Evolutionary conservation across 2,888 invertebrate genomes (phyloP), one percentile per base, ranked within the genome.

Genomic region (Thelaira solivaga): DNA sequence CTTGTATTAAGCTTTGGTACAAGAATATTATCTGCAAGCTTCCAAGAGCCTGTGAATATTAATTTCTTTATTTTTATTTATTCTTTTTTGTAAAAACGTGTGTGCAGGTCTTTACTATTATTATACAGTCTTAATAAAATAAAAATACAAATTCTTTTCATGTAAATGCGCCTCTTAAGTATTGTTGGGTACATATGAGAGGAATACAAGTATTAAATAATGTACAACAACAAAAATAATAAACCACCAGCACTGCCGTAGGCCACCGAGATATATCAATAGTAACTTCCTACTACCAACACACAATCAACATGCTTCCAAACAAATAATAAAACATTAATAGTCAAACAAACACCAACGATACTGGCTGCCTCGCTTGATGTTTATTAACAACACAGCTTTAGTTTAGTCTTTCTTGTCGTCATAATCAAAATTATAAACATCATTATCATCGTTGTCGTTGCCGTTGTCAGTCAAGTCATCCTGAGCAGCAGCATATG

Each of bases 401-500:
- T n/a, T n/a, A n/a, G n/a, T 8, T 59, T 59, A 24, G 13, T 65
- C 53, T 61, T 67, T 34, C 41, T 39, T 10, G 24, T 34, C 55
- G n/a, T 51, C 57, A 4, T 41, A 16, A 22, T 31, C 53, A 11
- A 13, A 51, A 18, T 43, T 11, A 11, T 68, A 39, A n/a, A 34
- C 55, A 8, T 45, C 59, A 16, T 39, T 34, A 18, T 49, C 43
- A 22, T 34, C 43, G 13, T 39, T 39, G 31, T 34, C 41, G 24
- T 34, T 8, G 4, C 51, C 31, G 49, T 67, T 39, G 31, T 34
- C 41, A 10, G 34, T 26, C 67, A 47, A 26, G n/a, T 34, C 74
- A 62, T 71, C 61, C 31, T 64, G 22, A 61, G 34, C 65, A 36
- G 59, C 18, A 72, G 79, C 79, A 75, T 64, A 80, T 80, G 69